Evolutionary conservation across 2,797 vertebrate genomes (phyloP).

Genomic region (Triplophysa bombifrons): DNA sequence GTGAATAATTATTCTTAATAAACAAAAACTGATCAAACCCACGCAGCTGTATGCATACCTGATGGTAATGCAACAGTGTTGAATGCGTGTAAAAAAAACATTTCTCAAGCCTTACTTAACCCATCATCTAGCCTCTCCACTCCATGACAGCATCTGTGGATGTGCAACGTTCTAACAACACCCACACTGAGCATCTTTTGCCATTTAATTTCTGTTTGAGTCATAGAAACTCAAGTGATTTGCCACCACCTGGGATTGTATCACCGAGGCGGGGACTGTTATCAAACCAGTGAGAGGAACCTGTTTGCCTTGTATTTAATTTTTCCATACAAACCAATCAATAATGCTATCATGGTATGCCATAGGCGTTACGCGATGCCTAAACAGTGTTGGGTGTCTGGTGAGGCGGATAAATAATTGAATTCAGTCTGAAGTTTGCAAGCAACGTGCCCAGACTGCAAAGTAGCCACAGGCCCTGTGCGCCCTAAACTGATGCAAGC

Average conservation of each 20-base stretch:
- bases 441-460: conserved; percentile 80
- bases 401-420: conserved; percentile 76
- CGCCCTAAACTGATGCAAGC: conserved; percentile 63
- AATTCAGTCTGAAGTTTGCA: conserved; percentile 80
- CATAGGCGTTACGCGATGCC: conserved; percentile 40
- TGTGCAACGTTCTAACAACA: neutral
- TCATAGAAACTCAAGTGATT: conserved; percentile 15
- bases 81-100: neutral
- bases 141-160: neutral
- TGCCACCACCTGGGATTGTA: conserved; percentile 24
- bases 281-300: neutral
- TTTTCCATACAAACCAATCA: conserved; percentile 17
- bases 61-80: neutral
- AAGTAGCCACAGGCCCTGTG: conserved; percentile 66
- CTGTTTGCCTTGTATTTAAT: conserved; percentile 10
- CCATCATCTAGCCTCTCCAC: neutral
- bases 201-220: conserved; percentile 14
- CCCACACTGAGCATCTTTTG: neutral
- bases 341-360: conserved; percentile 19
- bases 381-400: conserved; percentile 53
- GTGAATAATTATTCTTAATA: neutral
- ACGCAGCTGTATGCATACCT: neutral
- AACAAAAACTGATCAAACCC: neutral
- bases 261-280: conserved; percentile 15
- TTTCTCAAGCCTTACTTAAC: neutral